Percentiles rank a stretch among this genome's conserved stretches.
These are phyloP conservation scores for Gryllus longicercus DNA, from an alignment of 2,888 invertebrate genomes.

Conservation along the genomic window DNA sequence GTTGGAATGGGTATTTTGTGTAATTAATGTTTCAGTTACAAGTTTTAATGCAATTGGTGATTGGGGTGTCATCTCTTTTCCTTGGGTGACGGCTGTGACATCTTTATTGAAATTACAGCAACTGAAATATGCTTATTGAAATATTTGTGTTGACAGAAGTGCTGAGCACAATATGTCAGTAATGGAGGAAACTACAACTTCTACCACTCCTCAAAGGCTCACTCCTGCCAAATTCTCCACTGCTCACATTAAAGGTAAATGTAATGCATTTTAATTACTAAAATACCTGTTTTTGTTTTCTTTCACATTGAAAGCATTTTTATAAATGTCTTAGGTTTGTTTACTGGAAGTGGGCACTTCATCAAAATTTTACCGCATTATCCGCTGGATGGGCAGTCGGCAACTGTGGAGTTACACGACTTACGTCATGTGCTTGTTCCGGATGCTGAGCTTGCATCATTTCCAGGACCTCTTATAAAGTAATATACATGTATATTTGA, in stretches of 20 bases:
- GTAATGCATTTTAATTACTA: neutral
- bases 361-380: conserved; percentile 74
- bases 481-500: conserved; percentile 43
- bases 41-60: too few species aligned
- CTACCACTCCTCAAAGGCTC: conserved; percentile 61
- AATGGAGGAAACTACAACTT: conserved; percentile 55
- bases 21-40: too few species aligned
- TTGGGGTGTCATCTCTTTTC: too few species aligned
- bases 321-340: conserved; percentile 35
- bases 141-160: conserved; percentile 21
- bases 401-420: conserved; percentile 70
- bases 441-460: conserved; percentile 64
- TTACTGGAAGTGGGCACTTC: conserved; percentile 57
- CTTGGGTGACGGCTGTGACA: too few species aligned
- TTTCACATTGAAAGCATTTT: neutral
- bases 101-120: too few species aligned
- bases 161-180: conserved; percentile 48
- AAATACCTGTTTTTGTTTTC: neutral
- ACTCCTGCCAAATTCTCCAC: conserved; percentile 81
- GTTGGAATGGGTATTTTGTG: too few species aligned
- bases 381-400: conserved; percentile 74
- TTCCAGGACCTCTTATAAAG: conserved; percentile 80
- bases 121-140: too few species aligned
- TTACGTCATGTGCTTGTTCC: conserved; percentile 54
- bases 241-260: conserved; percentile 59